Evolutionary conservation across 1,140 invertebrate species (phyloP), one percentile per base, ranked within the genome.

Genomic region (Mercenaria mercenaria): DNA sequence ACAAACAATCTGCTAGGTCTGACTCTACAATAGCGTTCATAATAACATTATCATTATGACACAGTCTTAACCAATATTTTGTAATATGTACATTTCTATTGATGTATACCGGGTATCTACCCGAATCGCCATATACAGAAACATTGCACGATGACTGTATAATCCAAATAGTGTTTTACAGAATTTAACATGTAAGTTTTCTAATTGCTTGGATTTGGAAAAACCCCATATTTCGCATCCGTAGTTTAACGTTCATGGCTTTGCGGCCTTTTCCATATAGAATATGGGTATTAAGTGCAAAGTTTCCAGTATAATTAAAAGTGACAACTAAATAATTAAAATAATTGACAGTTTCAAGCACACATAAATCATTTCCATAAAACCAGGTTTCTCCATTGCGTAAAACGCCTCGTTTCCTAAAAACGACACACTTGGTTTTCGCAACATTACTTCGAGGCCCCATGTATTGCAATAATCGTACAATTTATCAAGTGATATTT

Each of bases 211-310:
- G 2, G 74, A 77, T 50, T 77, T 77, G 4, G 39, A 4, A 72
- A 77, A 69, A 69, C 67, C 67, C 67, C 67, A 69, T 69, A 69
- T 69, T 69, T 69, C 67, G 23, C 67, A 72, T 72, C 26, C 32
- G 13, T 41, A 41, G 67, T 13, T 34, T 37, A 69, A 8, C 32
- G 37, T 69, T 41, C n/a, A 74, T 43, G 3, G 37, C 37, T 74
- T 74, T 43, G n/a, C 41, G 37, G 1, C 37, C 69, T 32, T 74
- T 74, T 10, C 69, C 18, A 43, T 23, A 20, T n/a, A 74, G n/a
- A 4, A 4, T 41, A 6, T 74, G 15, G 6, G 4, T 18, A 43
- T 74, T 74, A 32, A 67, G 20, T 41, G 37, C 3, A 74, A 74
- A 74, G 41, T 20, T 41, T 26, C 41, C 69, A 10, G 37, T 74